These are phyloP conservation scores for Saccopteryx leptura DNA, from an alignment of 2,113 vertebrate species.

Conservation along the genomic window DNA sequence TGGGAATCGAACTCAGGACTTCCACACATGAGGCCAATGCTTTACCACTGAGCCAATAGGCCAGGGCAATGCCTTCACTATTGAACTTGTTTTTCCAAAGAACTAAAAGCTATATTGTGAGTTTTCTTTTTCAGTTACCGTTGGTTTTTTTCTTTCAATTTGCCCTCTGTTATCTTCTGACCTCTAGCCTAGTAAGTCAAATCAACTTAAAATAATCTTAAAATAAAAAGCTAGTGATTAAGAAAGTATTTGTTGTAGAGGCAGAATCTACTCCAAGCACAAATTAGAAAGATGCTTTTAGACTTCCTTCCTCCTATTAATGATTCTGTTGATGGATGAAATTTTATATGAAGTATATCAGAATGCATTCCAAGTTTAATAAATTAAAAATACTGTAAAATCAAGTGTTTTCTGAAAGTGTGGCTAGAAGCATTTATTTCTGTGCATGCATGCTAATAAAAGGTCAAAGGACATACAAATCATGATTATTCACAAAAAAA, in stretches of 20 bases:
- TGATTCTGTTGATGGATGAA: conserved; percentile 32
- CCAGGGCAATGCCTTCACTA: too few relatives aligned
- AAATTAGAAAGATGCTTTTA: conserved; percentile 26
- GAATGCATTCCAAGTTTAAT: conserved; percentile 21
- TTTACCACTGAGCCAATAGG: too few relatives aligned
- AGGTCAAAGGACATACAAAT: background rate
- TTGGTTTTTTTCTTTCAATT: conserved; percentile 44
- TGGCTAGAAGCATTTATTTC: conserved; percentile 35
- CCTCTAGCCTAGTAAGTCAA: conserved; percentile 34
- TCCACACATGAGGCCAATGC: too few relatives aligned
- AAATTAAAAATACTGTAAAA: conserved; percentile 29
- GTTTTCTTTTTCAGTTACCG: conserved; percentile 6
- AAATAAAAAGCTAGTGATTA: conserved; percentile 23
- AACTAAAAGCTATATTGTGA: background rate
- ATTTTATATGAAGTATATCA: background rate
- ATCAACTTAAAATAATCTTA: conserved; percentile 33
- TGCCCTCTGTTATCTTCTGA: conserved; percentile 32
- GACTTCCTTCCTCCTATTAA: background rate
- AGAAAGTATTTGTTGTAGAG: conserved; percentile 28
- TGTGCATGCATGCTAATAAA: background rate
- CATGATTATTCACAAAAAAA: background rate
- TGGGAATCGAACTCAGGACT: too few relatives aligned
- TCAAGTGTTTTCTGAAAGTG: conserved; percentile 8
- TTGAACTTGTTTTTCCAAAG: conserved; percentile 45
- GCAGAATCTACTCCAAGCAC: conserved; percentile 33